Conservation (phyloP, 92 coral and sea anemone genomes). For the Metridium senile region DNA sequence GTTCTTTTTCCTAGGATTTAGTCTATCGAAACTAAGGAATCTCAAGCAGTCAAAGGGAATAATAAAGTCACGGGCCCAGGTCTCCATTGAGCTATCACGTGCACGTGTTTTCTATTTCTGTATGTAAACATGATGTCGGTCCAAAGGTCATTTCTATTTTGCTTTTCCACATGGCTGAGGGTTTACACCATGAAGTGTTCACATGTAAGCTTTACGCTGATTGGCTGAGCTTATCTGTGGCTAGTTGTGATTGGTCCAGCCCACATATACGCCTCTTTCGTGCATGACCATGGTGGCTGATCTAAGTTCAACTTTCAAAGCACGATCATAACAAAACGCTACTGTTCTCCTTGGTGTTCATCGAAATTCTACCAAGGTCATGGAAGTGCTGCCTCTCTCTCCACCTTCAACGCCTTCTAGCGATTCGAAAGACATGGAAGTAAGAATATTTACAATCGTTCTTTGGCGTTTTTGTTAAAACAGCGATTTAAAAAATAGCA, state of each 20-base stretch:
- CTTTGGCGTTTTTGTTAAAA: not conserved
- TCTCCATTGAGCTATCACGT: constrained; percentile 26
- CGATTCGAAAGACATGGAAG: constrained; percentile 80
- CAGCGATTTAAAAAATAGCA: not conserved
- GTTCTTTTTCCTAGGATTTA: not conserved
- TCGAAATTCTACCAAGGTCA: constrained; percentile 42
- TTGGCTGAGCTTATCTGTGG: constrained; percentile 61
- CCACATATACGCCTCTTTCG: constrained; percentile 89
- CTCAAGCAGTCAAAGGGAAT: not conserved
- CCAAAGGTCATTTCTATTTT: constrained; percentile 76
- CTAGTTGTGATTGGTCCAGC: constrained; percentile 87
- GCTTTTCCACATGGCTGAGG: constrained; percentile 78
- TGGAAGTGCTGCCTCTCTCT: constrained; percentile 96
- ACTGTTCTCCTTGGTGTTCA: not conserved
- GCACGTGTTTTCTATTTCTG: constrained; percentile 44
- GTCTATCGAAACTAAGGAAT: not conserved
- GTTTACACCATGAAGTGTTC: constrained; percentile 92
- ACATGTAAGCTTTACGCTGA: constrained; percentile 86
- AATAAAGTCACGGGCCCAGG: not conserved
- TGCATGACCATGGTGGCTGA: constrained; percentile 89
- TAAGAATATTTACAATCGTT: constrained; percentile 44
- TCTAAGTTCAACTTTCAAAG: constrained; percentile 80
- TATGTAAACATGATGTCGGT: constrained; percentile 66
- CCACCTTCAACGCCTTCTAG: constrained; percentile 99
- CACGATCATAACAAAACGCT: constrained; percentile 59